Conservation (phyloP, 2,797 vertebrate species). For the Microctenopoma lineatum region DNA sequence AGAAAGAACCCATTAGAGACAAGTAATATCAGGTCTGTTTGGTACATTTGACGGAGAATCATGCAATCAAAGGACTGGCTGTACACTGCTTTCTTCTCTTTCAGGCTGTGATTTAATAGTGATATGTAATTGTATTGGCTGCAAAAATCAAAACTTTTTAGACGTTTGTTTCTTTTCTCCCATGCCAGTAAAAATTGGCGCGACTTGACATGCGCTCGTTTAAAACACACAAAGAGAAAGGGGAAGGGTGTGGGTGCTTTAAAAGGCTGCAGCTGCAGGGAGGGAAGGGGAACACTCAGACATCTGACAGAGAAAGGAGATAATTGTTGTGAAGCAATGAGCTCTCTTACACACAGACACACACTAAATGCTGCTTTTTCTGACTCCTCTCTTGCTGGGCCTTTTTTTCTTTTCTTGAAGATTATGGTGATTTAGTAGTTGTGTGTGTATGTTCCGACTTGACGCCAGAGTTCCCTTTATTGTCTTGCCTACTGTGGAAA, state of each 20-base stretch:
- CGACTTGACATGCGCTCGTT: conserved; percentile 32
- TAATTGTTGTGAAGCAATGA: conserved; percentile 59
- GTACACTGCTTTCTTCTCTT: conserved; percentile 3
- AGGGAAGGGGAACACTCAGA: conserved; percentile 56
- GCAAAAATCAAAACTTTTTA: conserved; percentile 17
- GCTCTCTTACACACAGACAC: conserved; percentile 31
- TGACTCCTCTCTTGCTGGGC: conserved; percentile 31
- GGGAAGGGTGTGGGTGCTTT: conserved; percentile 54
- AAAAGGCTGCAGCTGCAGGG: conserved; percentile 68
- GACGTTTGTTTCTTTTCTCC: conserved; percentile 32
- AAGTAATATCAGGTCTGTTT: conserved; percentile 9
- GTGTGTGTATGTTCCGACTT: conserved; percentile 53
- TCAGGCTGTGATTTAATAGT: conserved; percentile 23
- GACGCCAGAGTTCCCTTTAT: conserved; percentile 66
- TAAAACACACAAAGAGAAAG: conserved; percentile 39
- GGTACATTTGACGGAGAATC: conserved; percentile 12
- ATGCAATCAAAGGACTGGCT: not conserved
- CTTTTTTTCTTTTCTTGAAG: conserved; percentile 35
- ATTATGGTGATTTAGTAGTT: conserved; percentile 67
- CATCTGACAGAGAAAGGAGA: conserved; percentile 59
- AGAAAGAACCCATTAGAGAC: conserved; percentile 22
- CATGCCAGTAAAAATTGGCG: conserved; percentile 46
- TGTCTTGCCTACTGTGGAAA: conserved; percentile 68
- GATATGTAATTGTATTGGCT: conserved; percentile 31
- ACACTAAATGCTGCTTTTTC: conserved; percentile 40